A percentile compares a stretch with the other conserved stretches of the same genome.
Conservation (phyloP, 2,113 vertebrate genomes). For the Scomber scombrus region DNA sequence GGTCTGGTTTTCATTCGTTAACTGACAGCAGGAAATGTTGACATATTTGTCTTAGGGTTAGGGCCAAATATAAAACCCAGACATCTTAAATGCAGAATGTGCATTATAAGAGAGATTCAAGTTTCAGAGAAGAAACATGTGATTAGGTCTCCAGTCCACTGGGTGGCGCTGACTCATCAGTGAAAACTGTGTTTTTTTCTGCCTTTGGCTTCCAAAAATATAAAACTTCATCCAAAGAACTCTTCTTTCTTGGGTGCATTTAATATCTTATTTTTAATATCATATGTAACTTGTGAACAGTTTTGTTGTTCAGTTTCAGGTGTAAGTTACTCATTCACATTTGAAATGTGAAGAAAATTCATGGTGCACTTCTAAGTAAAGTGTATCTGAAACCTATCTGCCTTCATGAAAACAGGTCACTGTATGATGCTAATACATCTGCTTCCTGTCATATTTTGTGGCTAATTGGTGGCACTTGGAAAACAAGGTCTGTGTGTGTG, state of each 20-base stretch:
- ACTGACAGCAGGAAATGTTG: neutral
- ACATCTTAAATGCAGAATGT: neutral
- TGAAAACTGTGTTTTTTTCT: neutral
- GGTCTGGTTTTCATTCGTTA: neutral
- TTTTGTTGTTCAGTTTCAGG: too few species aligned
- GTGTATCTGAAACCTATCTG: slow-evolving; percentile 7
- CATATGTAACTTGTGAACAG: neutral
- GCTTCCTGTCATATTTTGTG: neutral
- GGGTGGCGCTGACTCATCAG: neutral
- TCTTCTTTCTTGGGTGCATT: neutral
- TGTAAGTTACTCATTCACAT: too few species aligned
- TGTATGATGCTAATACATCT: neutral
- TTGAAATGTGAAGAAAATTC: neutral
- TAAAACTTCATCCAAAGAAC: neutral
- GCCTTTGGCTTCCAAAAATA: neutral
- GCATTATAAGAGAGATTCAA: too few species aligned
- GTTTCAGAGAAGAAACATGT: neutral
- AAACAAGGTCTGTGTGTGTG: neutral
- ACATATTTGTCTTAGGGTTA: too few species aligned
- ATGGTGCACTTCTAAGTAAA: neutral
- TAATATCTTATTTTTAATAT: neutral
- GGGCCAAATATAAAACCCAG: neutral
- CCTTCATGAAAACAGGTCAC: slow-evolving; percentile 16
- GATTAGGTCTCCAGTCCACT: neutral
- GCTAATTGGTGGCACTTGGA: neutral